phyloP scores from a whole-genome alignment of 1,140 invertebrate genomes.

The Dinoponera quadriceps region DNA sequence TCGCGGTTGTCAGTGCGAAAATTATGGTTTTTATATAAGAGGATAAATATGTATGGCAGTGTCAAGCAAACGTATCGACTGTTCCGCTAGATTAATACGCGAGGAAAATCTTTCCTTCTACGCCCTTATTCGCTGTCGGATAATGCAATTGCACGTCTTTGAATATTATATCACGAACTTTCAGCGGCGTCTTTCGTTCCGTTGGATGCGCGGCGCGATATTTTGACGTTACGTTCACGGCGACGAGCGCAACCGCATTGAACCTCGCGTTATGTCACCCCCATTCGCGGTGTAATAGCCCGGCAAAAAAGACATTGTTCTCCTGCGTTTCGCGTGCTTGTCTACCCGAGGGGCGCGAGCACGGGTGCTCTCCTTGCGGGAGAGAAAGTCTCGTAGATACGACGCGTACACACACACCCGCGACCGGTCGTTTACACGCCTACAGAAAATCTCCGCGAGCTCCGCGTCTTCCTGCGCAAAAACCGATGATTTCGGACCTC shows the following conservation, averaged over 20 bases:
- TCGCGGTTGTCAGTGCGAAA: too few relatives aligned
- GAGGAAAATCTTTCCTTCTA: too few relatives aligned
- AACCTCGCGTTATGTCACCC: conserved; percentile 37
- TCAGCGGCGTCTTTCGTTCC: conserved; percentile 23
- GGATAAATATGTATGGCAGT: too few relatives aligned
- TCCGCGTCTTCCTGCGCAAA: background rate
- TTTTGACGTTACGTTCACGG: conserved; percentile 34
- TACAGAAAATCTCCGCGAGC: conserved; percentile 11
- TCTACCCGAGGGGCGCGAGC: conserved; percentile 57
- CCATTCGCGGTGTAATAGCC: conserved; percentile 44
- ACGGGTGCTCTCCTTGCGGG: conserved; percentile 68
- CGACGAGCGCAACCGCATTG: conserved; percentile 27
- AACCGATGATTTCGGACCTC: too few relatives aligned
- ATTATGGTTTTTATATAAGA: too few relatives aligned
- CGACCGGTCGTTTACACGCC: conserved; percentile 21
- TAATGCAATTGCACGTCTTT: background rate
- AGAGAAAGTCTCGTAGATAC: conserved; percentile 70
- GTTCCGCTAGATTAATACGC: too few relatives aligned
- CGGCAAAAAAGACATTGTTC: conserved; percentile 68
- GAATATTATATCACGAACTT: conserved; percentile 18
- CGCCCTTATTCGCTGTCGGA: too few relatives aligned
- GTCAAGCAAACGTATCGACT: too few relatives aligned
- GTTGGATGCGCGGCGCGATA: conserved; percentile 24
- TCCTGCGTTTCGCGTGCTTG: conserved; percentile 55
- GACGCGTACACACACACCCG: background rate